A percentile compares a stretch with the other conserved stretches of the same genome.
These are phyloP conservation scores for Zoanthus solanderi DNA, from an alignment of 92 coral and sea anemone species.

Conservation along the genomic window DNA sequence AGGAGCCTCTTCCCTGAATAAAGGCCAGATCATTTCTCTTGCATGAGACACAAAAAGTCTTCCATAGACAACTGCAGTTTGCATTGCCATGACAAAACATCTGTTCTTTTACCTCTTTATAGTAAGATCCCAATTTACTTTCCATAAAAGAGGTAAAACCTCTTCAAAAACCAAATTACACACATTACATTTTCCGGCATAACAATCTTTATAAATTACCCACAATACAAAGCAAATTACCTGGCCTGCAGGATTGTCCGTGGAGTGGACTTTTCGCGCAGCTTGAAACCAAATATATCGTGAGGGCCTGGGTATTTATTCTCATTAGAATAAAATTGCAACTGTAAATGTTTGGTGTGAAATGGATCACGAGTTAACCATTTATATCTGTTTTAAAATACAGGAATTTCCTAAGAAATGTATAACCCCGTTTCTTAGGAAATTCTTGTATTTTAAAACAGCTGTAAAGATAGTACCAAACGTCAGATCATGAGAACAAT, in stretches of 20 bases:
- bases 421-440: too few relatives aligned
- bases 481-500: too few relatives aligned
- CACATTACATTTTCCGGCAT: constrained; percentile 10
- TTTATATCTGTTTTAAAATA: too few relatives aligned
- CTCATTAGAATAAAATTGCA: too few relatives aligned
- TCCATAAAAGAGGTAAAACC: constrained; percentile 29
- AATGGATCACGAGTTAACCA: too few relatives aligned
- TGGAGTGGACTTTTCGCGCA: neutral
- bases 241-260: neutral
- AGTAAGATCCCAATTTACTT: neutral
- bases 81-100: constrained; percentile 82
- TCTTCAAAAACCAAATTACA: constrained; percentile 2
- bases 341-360: too few relatives aligned
- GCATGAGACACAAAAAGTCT: constrained; percentile 88
- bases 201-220: neutral
- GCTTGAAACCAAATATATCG: neutral
- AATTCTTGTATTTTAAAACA: too few relatives aligned
- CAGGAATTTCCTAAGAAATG: too few relatives aligned
- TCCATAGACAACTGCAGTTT: constrained; percentile 95
- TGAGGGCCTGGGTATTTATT: too few relatives aligned
- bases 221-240: constrained; percentile 17
- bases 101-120: neutral
- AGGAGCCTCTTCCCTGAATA: constrained; percentile 70
- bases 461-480: too few relatives aligned
- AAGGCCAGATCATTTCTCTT: constrained; percentile 79